Evolutionary conservation across 2,888 invertebrate genomes (phyloP), one percentile per base, ranked within the genome.

Genomic region (Archips crataeganus): DNA sequence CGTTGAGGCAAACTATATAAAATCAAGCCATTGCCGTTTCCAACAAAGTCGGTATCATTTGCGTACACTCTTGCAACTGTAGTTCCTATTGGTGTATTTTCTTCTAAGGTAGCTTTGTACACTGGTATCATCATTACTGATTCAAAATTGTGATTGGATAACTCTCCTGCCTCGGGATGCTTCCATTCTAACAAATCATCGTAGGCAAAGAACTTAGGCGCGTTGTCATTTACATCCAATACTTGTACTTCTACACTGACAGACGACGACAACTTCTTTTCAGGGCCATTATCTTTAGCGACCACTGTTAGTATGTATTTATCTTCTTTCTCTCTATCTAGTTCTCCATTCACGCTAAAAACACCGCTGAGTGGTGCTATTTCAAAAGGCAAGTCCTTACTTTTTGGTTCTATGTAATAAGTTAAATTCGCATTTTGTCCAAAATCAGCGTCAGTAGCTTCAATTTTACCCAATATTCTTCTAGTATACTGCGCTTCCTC

Each of bases 21-120:
- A 2, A 98, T 96, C 60, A 98, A 89, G 0, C 98, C 98, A 83
- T 98, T 98, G n/a, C 98, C 98, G 83, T 98, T 98, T 1, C 97
- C 97, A 60, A 96, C 90, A 79, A 97, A 97, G 86, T 98, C 98
- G 13, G 97, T 96, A 88, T 98, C 98, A 77, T 98, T 98, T 0
- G 98, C 98, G 76, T 95, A 96, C 2, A 98, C 96, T 87, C 96
- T 96, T 0, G 96, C 96, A 0, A 98, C 96, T 61, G 96, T 93
- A 54, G 96, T 96, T 10, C 98, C 98, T 0, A 97, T 95, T 3
- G 96, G 96, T 13, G 96, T 95, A 84, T 97, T 97, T 85, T 98
- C 97, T 77, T 96, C 95, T 23, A 98, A 91, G 11, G 96, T 96
- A 0, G 97, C 96, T 80, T 96, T 96, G 81, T 98, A 98, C 0